Evolutionary conservation across 2,797 vertebrate genomes (phyloP).

Genomic region (Bradypodion ventrale): DNA sequence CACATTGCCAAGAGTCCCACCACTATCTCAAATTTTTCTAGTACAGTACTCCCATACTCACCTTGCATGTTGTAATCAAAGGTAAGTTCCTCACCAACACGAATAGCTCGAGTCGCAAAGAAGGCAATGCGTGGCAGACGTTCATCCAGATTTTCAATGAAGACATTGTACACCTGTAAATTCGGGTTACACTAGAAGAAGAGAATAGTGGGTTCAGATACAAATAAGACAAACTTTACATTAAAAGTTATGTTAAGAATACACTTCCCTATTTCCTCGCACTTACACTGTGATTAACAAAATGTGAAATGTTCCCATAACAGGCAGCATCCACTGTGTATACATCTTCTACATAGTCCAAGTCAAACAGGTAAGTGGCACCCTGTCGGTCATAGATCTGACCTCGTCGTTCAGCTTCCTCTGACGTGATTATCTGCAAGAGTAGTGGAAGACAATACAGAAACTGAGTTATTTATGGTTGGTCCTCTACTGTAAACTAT

Average conservation of each 20-base stretch:
- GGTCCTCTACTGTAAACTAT: not conserved
- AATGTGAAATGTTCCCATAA: constrained; percentile 90
- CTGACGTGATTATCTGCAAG: constrained; percentile 87
- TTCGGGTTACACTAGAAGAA: constrained; percentile 87
- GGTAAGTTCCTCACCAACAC: constrained; percentile 90
- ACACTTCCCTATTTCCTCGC: not conserved
- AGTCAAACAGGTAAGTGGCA: constrained; percentile 85
- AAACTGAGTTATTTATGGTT: not conserved
- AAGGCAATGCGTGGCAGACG: constrained; percentile 89
- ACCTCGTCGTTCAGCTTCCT: constrained; percentile 81
- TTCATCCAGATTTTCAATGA: constrained; percentile 93
- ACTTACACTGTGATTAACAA: constrained; percentile 88
- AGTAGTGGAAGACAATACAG: not conserved
- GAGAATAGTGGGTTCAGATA: constrained; percentile 39
- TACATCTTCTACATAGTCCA: constrained; percentile 84
- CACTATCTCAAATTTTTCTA: not conserved
- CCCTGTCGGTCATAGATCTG: constrained; percentile 85
- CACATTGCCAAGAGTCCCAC: not conserved
- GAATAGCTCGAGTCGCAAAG: constrained; percentile 86
- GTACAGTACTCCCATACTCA: constrained; percentile 52
- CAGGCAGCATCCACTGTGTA: constrained; percentile 90
- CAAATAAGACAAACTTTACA: not conserved
- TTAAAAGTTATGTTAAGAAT: not conserved
- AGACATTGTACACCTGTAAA: constrained; percentile 93
- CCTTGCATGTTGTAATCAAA: constrained; percentile 96